phyloP scores from a whole-genome alignment of 2,797 vertebrate genomes.

The Xerus rutilus region DNA sequence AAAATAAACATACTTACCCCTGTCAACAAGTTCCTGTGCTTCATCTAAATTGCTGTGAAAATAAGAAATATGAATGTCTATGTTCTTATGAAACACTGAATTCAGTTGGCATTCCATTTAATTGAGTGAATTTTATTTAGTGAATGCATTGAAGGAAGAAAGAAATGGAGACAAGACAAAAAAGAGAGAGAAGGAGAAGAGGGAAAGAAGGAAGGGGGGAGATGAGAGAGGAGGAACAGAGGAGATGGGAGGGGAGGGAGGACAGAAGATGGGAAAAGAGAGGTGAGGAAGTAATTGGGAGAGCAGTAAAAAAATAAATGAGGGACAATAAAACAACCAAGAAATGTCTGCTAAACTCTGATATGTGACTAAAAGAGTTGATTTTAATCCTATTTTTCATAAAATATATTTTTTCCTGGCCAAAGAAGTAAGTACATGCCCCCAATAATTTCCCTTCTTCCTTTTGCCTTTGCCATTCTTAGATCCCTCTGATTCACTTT shows the following conservation, averaged over 20 bases:
- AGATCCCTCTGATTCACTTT: neutral
- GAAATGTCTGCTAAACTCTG: neutral
- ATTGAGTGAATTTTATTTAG: neutral
- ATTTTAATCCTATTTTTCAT: neutral
- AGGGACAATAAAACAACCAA: neutral
- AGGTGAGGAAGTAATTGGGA: accelerated
- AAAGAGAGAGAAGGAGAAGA: neutral
- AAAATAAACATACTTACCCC: constrained; percentile 80
- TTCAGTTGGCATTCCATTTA: neutral
- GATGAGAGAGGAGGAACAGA: too few relatives aligned
- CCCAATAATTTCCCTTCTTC: neutral
- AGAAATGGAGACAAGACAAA: neutral
- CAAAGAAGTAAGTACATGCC: neutral
- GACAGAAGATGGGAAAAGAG: neutral
- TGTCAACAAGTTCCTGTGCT: constrained; percentile 84
- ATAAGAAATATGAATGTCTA: neutral
- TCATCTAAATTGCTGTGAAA: constrained; percentile 87
- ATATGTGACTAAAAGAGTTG: neutral
- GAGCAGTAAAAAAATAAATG: accelerated
- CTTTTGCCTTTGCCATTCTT: neutral
- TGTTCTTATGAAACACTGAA: neutral
- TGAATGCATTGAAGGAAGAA: neutral
- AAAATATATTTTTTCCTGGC: neutral
- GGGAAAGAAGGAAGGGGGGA: accelerated
- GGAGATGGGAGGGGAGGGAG: accelerated